Percentiles rank a stretch among this genome's conserved stretches.
These are phyloP conservation scores for Maniola hyperantus DNA, from an alignment of 2,888 invertebrate species.

Conservation along the genomic window DNA sequence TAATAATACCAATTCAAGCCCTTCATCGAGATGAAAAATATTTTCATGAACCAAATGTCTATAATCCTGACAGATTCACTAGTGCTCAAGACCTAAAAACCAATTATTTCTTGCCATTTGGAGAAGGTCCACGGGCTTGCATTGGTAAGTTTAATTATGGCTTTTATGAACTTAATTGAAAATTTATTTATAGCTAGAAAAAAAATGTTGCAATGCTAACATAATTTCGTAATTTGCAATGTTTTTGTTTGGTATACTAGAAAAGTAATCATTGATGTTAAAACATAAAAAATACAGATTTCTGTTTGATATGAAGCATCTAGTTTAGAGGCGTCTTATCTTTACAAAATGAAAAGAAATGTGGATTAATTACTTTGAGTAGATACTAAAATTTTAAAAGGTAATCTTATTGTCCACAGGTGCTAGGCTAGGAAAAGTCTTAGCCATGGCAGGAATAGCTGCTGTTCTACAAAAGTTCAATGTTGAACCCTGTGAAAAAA, in stretches of 20 bases:
- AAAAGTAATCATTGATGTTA: too few species aligned
- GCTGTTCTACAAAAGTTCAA: constrained; percentile 47
- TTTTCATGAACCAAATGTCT: constrained; percentile 62
- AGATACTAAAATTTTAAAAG: too few species aligned
- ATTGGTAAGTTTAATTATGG: constrained; percentile 57
- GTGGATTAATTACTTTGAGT: too few species aligned
- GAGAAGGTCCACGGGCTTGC: constrained; percentile 71
- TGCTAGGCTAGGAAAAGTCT: constrained; percentile 67
- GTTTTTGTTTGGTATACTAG: neutral
- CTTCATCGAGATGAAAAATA: constrained; percentile 68
- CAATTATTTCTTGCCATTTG: constrained; percentile 67
- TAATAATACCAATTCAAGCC: constrained; percentile 68
- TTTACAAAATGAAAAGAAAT: too few species aligned
- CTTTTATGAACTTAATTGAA: neutral
- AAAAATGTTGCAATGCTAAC: too few species aligned
- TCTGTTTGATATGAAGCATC: too few species aligned
- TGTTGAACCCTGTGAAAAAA: constrained; percentile 36
- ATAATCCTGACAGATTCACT: constrained; percentile 66
- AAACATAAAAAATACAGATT: too few species aligned
- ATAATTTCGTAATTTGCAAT: neutral
- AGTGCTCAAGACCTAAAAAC: constrained; percentile 55
- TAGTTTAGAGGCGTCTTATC: too few species aligned
- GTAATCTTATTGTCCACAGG: constrained; percentile 49
- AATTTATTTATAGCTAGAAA: neutral
- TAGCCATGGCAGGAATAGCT: constrained; percentile 68